Conservation (phyloP, 2,113 vertebrate genomes). For the Psittacara wagleri region DNA sequence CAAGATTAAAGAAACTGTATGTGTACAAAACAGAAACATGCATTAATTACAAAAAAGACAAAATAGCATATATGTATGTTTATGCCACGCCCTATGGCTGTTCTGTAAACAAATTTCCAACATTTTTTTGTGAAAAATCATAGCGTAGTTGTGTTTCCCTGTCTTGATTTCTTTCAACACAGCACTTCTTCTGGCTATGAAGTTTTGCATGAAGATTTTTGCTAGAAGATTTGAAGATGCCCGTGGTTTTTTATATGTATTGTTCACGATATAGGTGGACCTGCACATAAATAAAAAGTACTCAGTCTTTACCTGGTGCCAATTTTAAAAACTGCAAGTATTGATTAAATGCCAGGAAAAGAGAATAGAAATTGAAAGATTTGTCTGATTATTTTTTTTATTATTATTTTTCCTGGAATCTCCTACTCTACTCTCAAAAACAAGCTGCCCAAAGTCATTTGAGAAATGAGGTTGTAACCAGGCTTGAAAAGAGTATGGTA, state of each 20-base stretch:
- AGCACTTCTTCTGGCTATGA: neutral
- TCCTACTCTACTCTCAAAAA: neutral
- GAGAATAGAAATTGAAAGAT: neutral
- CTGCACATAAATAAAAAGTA: neutral
- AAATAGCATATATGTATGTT: neutral
- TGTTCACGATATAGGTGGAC: neutral
- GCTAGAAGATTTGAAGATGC: neutral
- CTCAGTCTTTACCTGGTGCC: neutral
- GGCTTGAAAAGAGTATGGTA: neutral
- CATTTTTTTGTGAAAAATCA: neutral
- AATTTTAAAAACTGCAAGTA: neutral
- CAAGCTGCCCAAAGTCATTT: neutral
- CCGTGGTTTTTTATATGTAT: fast-evolving
- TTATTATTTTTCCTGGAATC: neutral
- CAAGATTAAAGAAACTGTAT: neutral
- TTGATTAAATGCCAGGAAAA: neutral
- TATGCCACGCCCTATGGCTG: neutral
- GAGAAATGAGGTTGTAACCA: neutral
- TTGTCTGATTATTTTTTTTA: neutral
- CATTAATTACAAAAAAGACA: neutral
- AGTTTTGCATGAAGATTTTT: neutral
- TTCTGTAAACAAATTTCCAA: neutral
- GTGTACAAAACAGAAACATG: neutral
- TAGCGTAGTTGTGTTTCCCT: neutral
- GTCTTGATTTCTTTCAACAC: neutral